Evolutionary conservation across 2,797 vertebrate species (phyloP).

Genomic region (Cephalopachus bancanus): DNA sequence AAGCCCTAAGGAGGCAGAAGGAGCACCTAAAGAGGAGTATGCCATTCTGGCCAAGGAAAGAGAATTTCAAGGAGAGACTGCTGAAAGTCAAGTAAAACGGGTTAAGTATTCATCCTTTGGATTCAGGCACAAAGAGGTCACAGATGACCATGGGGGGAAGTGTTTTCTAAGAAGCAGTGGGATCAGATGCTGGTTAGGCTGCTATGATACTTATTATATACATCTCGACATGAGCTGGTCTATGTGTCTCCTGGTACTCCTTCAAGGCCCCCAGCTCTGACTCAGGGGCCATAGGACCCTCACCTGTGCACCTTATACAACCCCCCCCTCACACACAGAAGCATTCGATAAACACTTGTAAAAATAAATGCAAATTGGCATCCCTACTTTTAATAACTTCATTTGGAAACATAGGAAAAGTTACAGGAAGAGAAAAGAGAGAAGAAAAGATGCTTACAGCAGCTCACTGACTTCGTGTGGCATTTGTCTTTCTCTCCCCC

Average conservation of each 20-base stretch:
- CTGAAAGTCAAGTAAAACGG: neutral
- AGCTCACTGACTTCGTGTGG: neutral
- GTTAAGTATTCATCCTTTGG: neutral
- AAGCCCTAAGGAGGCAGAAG: neutral
- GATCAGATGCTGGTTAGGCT: neutral
- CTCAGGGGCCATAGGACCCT: neutral
- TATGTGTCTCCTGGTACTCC: neutral
- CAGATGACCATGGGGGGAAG: neutral
- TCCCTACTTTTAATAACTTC: neutral
- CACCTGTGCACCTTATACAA: neutral
- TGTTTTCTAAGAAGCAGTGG: neutral
- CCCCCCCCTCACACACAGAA: neutral
- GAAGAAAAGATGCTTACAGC: neutral
- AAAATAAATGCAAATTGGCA: neutral
- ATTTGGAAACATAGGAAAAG: constrained; percentile 25
- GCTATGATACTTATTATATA: neutral
- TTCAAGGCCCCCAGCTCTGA: neutral
- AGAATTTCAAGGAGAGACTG: neutral
- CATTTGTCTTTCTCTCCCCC: neutral
- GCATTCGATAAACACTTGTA: neutral
- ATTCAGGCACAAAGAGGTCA: neutral
- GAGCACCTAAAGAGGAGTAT: neutral
- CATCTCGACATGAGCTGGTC: neutral
- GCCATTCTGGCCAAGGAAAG: neutral
- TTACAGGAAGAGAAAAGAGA: neutral